These are phyloP conservation scores for Candoia aspera DNA, from an alignment of 2,113 vertebrate genomes.

Conservation along the genomic window DNA sequence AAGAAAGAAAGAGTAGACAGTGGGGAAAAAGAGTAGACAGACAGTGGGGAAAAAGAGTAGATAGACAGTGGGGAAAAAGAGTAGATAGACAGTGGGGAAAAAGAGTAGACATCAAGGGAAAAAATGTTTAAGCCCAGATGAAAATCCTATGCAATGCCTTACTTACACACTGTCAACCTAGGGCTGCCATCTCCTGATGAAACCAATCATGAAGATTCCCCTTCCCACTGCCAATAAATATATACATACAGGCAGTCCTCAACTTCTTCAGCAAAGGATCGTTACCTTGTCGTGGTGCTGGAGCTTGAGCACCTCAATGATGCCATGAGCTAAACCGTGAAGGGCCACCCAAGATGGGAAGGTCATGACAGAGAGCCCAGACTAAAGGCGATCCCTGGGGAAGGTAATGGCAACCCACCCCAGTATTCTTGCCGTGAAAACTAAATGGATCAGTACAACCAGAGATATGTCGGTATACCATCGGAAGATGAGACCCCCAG, in stretches of 20 bases:
- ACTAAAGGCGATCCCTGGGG: no score
- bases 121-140: not conserved
- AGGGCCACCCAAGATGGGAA: no score
- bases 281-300: no score
- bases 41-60: not conserved
- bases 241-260: not conserved
- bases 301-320: no score
- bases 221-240: not conserved
- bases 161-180: not conserved
- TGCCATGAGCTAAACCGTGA: no score
- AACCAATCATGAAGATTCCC: not conserved
- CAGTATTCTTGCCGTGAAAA: no score
- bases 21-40: not conserved
- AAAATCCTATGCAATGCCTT: not conserved
- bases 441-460: no score
- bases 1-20: not conserved
- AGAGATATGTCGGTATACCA: no score
- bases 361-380: no score
- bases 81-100: not conserved
- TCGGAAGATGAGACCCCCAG: no score
- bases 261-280: no score
- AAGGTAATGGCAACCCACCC: no score
- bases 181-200: not conserved
- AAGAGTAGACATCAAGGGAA: not conserved
- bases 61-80: not conserved